Evolutionary conservation across 1,140 invertebrate genomes (phyloP).

Genomic region (Eriosoma lanigerum): DNA sequence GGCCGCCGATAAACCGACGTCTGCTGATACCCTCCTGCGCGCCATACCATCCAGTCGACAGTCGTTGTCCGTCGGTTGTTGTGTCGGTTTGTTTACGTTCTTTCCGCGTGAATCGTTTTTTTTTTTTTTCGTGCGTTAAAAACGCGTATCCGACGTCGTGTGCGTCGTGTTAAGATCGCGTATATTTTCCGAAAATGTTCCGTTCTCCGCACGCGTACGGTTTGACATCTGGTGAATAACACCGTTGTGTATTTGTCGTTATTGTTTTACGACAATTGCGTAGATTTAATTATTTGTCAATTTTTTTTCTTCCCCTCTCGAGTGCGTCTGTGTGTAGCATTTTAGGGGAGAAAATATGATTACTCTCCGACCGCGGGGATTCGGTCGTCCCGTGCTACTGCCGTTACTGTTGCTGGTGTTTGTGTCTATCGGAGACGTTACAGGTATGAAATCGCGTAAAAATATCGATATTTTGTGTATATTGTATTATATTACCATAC

Average conservation of each 20-base stretch:
- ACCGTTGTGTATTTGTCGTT: neutral
- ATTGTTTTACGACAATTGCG: neutral
- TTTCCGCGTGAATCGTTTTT: neutral
- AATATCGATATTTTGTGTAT: too few relatives aligned
- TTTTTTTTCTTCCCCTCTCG: neutral
- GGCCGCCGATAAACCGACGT: neutral
- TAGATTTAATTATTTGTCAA: neutral
- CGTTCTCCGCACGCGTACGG: neutral
- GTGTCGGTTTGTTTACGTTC: neutral
- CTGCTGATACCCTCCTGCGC: neutral
- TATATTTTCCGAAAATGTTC: neutral
- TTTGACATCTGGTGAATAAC: neutral
- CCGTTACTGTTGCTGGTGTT: slow-evolving; percentile 9
- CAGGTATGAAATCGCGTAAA: neutral
- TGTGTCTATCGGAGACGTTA: neutral
- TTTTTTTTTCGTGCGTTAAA: neutral
- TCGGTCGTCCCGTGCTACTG: neutral
- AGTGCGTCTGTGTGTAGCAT: neutral
- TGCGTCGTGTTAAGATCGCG: neutral
- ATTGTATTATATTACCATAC: neutral
- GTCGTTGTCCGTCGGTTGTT: slow-evolving; percentile 20
- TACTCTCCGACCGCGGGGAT: neutral
- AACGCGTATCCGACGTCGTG: neutral
- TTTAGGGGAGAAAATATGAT: slow-evolving; percentile 13
- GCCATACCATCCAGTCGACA: neutral